A percentile compares a stretch with the other conserved stretches of the same genome.
Conservation (phyloP, 1,140 invertebrate genomes). For the Macrobrachium rosenbergii region DNA sequence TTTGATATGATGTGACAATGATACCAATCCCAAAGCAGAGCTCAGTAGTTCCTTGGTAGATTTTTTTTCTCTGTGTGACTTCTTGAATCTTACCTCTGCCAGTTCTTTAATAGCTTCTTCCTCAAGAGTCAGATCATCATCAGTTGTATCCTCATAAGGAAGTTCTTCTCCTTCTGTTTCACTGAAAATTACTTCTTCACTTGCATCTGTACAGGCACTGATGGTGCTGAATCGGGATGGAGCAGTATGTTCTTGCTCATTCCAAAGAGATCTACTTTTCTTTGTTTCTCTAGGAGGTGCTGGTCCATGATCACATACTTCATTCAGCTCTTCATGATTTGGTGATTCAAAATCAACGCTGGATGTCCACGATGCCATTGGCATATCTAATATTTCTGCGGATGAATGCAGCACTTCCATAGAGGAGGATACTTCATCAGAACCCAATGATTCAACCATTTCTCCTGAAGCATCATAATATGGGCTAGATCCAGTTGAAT, state of each 20-base stretch:
- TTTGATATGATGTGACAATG: constrained; percentile 13
- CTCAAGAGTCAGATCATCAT: constrained; percentile 65
- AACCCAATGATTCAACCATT: constrained; percentile 47
- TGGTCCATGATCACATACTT: constrained; percentile 2
- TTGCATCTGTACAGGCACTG: constrained; percentile 60
- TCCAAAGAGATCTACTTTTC: background rate
- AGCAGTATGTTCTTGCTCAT: constrained; percentile 3
- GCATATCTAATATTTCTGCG: constrained; percentile 50
- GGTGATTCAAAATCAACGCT: background rate
- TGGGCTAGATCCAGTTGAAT: constrained; percentile 50
- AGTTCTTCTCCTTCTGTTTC: constrained; percentile 65
- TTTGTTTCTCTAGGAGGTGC: constrained; percentile 10
- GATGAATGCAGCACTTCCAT: constrained; percentile 62
- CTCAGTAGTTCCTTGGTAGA: background rate
- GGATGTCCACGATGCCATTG: background rate
- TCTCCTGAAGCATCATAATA: constrained; percentile 58
- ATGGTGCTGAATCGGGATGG: constrained; percentile 55
- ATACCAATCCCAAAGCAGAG: constrained; percentile 30
- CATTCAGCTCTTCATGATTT: background rate
- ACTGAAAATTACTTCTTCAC: constrained; percentile 62
- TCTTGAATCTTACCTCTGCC: constrained; percentile 57
- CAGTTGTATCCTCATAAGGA: constrained; percentile 62
- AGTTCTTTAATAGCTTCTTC: constrained; percentile 61
- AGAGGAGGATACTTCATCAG: constrained; percentile 61
- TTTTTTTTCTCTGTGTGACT: background rate